Evolutionary conservation across 2,113 vertebrate genomes (phyloP).

Genomic region (Rhabdornis inornatus): DNA sequence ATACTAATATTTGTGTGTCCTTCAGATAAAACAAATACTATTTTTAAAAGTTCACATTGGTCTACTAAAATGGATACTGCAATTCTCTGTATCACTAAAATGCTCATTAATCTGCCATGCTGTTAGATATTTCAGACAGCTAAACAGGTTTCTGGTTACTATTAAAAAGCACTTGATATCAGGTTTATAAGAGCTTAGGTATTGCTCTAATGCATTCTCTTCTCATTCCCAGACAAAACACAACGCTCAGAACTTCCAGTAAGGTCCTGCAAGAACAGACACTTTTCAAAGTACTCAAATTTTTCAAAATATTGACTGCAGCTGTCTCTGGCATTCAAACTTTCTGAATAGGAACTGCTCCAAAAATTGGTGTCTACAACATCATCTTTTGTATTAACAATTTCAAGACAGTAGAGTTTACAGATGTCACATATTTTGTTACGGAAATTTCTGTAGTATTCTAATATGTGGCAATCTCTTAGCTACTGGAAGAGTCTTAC

Average conservation of each 20-base stretch:
- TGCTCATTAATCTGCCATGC: not conserved
- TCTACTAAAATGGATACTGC: not conserved
- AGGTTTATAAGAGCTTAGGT: not conserved
- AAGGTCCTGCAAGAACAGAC: not conserved
- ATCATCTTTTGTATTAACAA: not conserved
- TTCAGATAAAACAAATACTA: not conserved
- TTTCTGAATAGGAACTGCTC: not conserved
- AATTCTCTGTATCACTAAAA: not conserved
- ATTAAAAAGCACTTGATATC: not conserved
- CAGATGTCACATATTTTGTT: not conserved
- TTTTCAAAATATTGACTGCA: not conserved
- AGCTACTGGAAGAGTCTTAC: not conserved
- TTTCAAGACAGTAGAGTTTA: not conserved
- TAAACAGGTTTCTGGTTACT: not conserved
- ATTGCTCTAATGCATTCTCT: not conserved
- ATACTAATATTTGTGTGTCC: not conserved
- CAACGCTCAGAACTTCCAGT: not conserved
- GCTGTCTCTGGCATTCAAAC: not conserved
- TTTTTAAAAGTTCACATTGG: not conserved
- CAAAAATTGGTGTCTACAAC: not conserved
- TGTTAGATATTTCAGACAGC: not conserved
- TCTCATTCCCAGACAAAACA: constrained; percentile 28
- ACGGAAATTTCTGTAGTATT: not conserved
- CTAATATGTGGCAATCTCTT: not conserved
- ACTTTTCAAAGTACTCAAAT: not conserved